Evolutionary conservation across 2,113 vertebrate genomes (phyloP), one percentile per base, ranked within the genome.

Genomic region (Gallinago undulata): DNA sequence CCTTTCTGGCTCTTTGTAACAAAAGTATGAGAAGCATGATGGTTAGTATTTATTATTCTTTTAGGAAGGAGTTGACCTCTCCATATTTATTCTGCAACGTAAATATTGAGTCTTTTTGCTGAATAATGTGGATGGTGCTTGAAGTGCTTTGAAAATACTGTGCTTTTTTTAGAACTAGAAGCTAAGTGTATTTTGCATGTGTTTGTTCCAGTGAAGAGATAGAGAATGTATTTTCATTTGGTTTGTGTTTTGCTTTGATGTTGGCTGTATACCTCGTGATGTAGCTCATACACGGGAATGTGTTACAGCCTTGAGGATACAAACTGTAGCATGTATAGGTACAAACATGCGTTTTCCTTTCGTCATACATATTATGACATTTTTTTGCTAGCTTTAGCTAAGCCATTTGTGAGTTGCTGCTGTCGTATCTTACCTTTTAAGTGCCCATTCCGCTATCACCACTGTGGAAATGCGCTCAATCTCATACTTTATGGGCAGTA

Each of bases 181-280:
- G 4, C 25, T 41, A 50, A 55, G 23, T 47, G 22, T 73, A 17
- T 50, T 90, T 69, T 43, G 37, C 4, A 3, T 72, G 9, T 37
- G 9, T 72, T 82, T 25, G 16, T 68, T 70, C 79, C 19, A 10
- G 13, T 31, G 30, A 73, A 23, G 59, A 69, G 35, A 22, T 0
- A 8, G 39, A 84, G 19, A 41, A 33, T 16, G 72, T 55, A 23
- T 3, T 75, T 91, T 67, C 76, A 8, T 51, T 76, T 74, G 11
- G 30, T 86, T 55, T 73, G 12, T 47, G 7, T 73, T 92, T 74
- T 79, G 27, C 53, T 73, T 72, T 55, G 55, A 37, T 8, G 5
- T 43, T 14, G 12, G 31, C 27, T 64, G 23, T 53, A 9, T 31
- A 55, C 43, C 15, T 67, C 51, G 18, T 0, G 0, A 1, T 10